A percentile compares a stretch with the other conserved stretches of the same genome.
Evolutionary conservation across 2,797 vertebrate species (phyloP).

Genomic region (Oreochromis mossambicus): DNA sequence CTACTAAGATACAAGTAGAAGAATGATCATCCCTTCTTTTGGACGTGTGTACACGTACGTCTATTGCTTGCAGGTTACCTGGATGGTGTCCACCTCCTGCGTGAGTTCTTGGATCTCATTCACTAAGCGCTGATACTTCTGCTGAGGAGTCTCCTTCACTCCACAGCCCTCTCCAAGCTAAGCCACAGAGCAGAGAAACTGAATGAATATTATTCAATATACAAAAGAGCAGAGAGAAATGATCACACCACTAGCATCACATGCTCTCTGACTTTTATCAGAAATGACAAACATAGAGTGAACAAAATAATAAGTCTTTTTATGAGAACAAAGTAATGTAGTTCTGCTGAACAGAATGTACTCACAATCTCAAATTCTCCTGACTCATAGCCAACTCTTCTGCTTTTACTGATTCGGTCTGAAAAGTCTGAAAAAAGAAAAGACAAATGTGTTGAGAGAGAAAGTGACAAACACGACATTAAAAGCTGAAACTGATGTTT

Average conservation of each 20-base stretch:
- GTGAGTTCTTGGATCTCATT: conserved; percentile 93
- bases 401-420: conserved; percentile 87
- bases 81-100: conserved; percentile 88
- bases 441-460: conserved; percentile 6
- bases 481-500: neutral
- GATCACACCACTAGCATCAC: neutral
- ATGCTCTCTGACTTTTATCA: neutral
- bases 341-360: conserved; percentile 30
- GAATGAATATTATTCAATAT: neutral
- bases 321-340: neutral
- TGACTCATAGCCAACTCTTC: conserved; percentile 91
- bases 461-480: neutral
- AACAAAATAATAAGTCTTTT: neutral
- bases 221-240: neutral
- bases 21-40: neutral
- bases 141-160: conserved; percentile 92
- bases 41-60: neutral
- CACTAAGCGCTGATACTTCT: conserved; percentile 91
- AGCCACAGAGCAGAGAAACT: neutral
- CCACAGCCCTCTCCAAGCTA: conserved; percentile 89
- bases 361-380: conserved; percentile 94
- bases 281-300: neutral
- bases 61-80: conserved; percentile 69
- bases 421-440: conserved; percentile 85
- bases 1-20: neutral